Base-by-base conservation (phyloP, 1,140 invertebrate species). In the Lordiphosa mommai region DNA sequence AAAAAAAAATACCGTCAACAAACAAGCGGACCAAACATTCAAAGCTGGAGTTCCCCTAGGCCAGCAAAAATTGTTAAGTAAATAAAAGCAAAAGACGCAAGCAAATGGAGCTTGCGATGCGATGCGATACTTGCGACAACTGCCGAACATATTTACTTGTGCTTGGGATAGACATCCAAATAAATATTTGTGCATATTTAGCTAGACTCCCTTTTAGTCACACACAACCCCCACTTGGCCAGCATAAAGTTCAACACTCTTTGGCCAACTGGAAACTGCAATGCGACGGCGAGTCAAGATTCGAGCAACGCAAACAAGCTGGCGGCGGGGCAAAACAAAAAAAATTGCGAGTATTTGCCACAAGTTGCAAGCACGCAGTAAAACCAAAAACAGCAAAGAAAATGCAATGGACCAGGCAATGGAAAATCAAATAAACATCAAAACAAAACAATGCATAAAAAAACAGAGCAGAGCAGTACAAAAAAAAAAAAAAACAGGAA, bases 181-280 rank as follows among this genome's bases (percentile, higher is more conserved):
- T 80, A 80, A 82, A 80, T 80, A 80, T 84, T 80, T 82, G 76
- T 80, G 76, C 76, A 82, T 82, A 80, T 82, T 80, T 82, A 82
- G 71, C 68, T 48, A 61, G 36, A 17, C 44, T 16, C 8, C n/a
- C 55, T 33, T 23, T 20, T 2, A 9, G 8, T 6, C 40, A 17
- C 13, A 4, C 16, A 1, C 8, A 33, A 16, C 17, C 10, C 46
- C 4, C n/a, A 44, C 36, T 38, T 61, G 44, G 52, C 56, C 60
- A 49, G 37, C 49, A 61, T 57, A 66, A 74, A 82, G 74, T 82
- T 80, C 76, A 80, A 71, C 76, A 82, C 70, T 71, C 76, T 80
- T 27, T 67, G 72, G 70, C 37, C 36, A 67, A 67, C 74, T 70
- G 61, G 29, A 50, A 38, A 50, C 66, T 61, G 76, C 70, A 61